Evolutionary conservation across 2,888 invertebrate genomes (phyloP).

Genomic region (Rosalia funebris): DNA sequence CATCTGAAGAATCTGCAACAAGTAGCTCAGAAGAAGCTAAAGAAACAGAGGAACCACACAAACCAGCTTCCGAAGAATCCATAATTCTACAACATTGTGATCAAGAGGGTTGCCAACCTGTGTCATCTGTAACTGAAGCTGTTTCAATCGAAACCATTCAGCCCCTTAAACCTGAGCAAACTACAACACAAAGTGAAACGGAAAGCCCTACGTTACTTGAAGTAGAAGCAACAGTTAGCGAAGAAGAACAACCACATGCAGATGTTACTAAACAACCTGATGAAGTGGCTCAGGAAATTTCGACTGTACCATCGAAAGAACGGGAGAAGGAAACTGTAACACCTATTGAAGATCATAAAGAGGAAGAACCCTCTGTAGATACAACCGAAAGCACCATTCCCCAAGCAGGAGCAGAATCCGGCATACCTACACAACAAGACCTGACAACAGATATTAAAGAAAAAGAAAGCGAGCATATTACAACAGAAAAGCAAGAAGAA

Average conservation of each 20-base stretch:
- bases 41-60: conserved; percentile 11
- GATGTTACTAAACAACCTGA: conserved; percentile 21
- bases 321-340: conserved; percentile 13
- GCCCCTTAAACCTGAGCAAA: conserved; percentile 17
- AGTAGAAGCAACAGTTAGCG: conserved; percentile 1
- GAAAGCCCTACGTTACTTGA: background rate
- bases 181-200: conserved; percentile 20
- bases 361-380: conserved; percentile 31
- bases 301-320: conserved; percentile 4
- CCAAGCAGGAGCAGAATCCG: background rate
- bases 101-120: conserved; percentile 5
- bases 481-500: conserved; percentile 30
- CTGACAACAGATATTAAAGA: conserved; percentile 17
- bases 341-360: conserved; percentile 20
- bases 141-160: background rate
- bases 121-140: background rate
- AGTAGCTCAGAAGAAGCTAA: background rate
- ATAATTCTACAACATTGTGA: conserved; percentile 23
- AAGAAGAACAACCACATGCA: conserved; percentile 8
- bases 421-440: conserved; percentile 18
- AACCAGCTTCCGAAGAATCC: conserved; percentile 24
- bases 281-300: conserved; percentile 3
- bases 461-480: conserved; percentile 26
- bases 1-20: conserved; percentile 1
- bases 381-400: too few relatives aligned